A percentile compares a stretch with the other conserved stretches of the same genome.
phyloP scores from a whole-genome alignment of 2,113 vertebrate genomes.

The Megaleporinus macrocephalus region DNA sequence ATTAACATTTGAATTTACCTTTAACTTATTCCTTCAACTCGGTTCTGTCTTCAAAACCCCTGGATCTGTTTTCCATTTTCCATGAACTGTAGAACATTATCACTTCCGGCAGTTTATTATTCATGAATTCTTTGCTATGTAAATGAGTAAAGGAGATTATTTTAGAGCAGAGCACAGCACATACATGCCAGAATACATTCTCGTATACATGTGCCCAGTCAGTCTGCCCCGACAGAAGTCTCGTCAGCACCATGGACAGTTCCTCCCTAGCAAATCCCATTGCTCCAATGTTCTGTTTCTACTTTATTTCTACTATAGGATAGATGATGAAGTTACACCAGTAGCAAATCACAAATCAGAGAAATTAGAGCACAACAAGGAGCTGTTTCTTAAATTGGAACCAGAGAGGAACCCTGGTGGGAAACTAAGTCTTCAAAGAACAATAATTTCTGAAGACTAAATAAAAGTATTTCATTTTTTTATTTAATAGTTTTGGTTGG shows the following conservation, averaged over 20 bases:
- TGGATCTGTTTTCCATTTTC: neutral
- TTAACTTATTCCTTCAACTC: neutral
- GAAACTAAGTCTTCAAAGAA: too few relatives aligned
- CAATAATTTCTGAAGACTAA: too few relatives aligned
- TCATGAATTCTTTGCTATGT: neutral
- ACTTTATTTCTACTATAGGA: neutral
- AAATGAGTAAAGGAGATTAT: neutral
- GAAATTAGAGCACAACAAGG: too few relatives aligned
- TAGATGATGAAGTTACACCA: too few relatives aligned
- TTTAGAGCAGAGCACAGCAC: neutral
- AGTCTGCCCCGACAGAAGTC: too few relatives aligned
- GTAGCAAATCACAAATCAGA: too few relatives aligned
- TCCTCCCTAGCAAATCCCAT: neutral
- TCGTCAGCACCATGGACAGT: conserved; percentile 10
- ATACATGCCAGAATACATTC: neutral
- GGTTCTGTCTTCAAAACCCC: neutral
- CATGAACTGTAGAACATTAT: too few relatives aligned
- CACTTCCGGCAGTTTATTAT: neutral
- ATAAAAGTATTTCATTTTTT: too few relatives aligned
- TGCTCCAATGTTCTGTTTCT: neutral
- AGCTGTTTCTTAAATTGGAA: too few relatives aligned
- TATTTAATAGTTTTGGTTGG: too few relatives aligned
- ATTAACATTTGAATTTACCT: neutral
- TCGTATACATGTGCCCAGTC: too few relatives aligned
- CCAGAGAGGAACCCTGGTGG: too few relatives aligned